A percentile compares a stretch with the other conserved stretches of the same genome.
phyloP scores from a whole-genome alignment of 1,140 invertebrate species.

The Achatina immaculata region DNA sequence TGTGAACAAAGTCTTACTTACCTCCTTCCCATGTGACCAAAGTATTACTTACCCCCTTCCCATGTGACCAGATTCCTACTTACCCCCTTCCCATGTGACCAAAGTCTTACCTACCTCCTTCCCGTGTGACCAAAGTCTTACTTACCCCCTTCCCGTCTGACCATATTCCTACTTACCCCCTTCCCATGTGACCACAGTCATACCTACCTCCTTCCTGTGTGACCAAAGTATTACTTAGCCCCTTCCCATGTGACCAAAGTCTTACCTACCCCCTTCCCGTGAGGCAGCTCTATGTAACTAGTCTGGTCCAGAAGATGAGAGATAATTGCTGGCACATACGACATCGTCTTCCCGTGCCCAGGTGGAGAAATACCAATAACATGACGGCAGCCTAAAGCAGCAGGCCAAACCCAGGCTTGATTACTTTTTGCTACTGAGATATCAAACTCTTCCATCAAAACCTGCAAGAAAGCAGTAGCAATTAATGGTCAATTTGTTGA shows the following conservation, averaged over 20 bases:
- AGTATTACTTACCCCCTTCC: too few species aligned
- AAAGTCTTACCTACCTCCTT: conserved; percentile 55
- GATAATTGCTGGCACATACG: conserved; percentile 56
- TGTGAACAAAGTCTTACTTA: conserved; percentile 46
- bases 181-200: too few species aligned
- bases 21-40: conserved; percentile 57
- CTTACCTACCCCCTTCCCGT: conserved; percentile 59
- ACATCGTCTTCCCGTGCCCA: conserved; percentile 55
- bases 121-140: too few species aligned
- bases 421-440: conserved; percentile 41
- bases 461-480: too few species aligned
- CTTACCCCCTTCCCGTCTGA: too few species aligned
- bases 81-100: too few species aligned
- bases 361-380: conserved; percentile 59
- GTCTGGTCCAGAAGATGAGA: conserved; percentile 43
- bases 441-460: conserved; percentile 39
- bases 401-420: conserved; percentile 59
- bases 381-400: conserved; percentile 50
- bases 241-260: neutral
- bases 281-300: conserved; percentile 49
- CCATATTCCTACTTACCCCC: too few species aligned
- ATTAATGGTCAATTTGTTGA: too few species aligned
- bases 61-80: too few species aligned
- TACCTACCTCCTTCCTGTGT: too few species aligned
- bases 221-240: too few species aligned